Base-by-base conservation (phyloP, 1,140 invertebrate species). In the Conus betulinus region DNA sequence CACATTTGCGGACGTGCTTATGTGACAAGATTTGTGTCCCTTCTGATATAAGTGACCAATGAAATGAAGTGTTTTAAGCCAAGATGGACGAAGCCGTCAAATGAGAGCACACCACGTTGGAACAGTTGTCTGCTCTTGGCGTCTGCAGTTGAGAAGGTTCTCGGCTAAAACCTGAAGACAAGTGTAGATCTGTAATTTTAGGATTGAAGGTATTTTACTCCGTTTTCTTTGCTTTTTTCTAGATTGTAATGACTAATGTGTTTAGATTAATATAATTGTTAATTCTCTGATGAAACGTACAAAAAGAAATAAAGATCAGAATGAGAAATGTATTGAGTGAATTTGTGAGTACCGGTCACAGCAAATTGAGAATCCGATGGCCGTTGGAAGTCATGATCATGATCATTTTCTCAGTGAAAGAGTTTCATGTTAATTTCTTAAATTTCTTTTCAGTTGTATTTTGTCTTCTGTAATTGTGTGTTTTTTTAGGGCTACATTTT, bases 71-170 rank as follows among this genome's bases (percentile, higher is more conserved):
- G 82, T 84, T 84, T 5, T n/a, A 84, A 63, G 10, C 57, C 27
- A 17, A 27, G 23, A 39, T 60, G 57, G 57, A 10, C 53, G 20
- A 52, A 63, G 23, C 52, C 57, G 82, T 63, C 85, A 78, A 87
- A 87, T 87, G 85, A 87, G 71, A 87, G 74, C 51, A 55, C 71
- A 76, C 85, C 85, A 87, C 85, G 85, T 87, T 87, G 74, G 85
- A 85, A 78, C 74, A 39, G 85, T 87, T 87, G 74, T 87, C 85
- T 87, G 63, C 85, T 87, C 85, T 27, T 87, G 85, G 85, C 53
- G 74, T 78, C 53, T 76, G 53, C 53, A 25, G 51, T 39, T 76
- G 23, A 78, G 85, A 87, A 87, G 71, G 10, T 87, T 87, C 85
- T 87, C 51, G 85, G 51, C n/a, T n/a, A 60, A 60, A 60, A 23